Evolutionary conservation across 2,113 vertebrate genomes (phyloP).

Genomic region (Chascanopsetta lugubris): DNA sequence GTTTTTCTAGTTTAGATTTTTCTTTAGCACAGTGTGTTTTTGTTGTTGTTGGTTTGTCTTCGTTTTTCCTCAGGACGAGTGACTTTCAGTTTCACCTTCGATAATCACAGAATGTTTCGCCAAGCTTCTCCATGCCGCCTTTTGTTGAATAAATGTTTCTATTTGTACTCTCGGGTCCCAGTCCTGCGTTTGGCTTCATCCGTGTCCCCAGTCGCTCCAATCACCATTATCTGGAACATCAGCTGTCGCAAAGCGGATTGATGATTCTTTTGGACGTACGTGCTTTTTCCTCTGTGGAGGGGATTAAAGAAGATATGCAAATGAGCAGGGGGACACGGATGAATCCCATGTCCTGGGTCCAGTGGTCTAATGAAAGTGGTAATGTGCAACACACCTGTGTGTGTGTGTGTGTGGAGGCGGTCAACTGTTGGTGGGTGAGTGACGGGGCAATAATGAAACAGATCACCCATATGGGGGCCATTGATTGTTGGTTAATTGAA

Average conservation of each 20-base stretch:
- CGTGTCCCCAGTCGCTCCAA: too few relatives aligned
- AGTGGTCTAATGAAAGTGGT: slow-evolving; percentile 23
- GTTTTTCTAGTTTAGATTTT: too few relatives aligned
- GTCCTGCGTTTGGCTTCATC: too few relatives aligned
- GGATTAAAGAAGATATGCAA: neutral
- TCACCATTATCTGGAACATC: neutral
- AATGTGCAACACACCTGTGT: neutral
- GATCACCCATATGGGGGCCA: slow-evolving; percentile 57
- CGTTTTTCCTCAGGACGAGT: too few relatives aligned
- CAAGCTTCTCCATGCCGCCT: too few relatives aligned
- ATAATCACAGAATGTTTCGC: too few relatives aligned
- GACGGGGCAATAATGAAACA: slow-evolving; percentile 51
- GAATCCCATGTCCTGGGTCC: neutral
- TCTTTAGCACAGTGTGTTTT: too few relatives aligned
- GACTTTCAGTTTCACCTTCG: too few relatives aligned
- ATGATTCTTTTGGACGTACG: neutral
- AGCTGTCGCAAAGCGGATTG: neutral
- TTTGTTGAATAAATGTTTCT: too few relatives aligned
- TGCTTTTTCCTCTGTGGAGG: neutral
- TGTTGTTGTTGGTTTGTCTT: too few relatives aligned
- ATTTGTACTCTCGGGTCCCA: too few relatives aligned
- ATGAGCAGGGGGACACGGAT: neutral
- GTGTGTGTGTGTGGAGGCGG: neutral
- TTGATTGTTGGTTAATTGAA: slow-evolving; percentile 74
- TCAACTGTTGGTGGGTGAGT: slow-evolving; percentile 37